These are phyloP conservation scores for Oithona nana DNA, from an alignment of 2,888 invertebrate species.

Conservation along the genomic window DNA sequence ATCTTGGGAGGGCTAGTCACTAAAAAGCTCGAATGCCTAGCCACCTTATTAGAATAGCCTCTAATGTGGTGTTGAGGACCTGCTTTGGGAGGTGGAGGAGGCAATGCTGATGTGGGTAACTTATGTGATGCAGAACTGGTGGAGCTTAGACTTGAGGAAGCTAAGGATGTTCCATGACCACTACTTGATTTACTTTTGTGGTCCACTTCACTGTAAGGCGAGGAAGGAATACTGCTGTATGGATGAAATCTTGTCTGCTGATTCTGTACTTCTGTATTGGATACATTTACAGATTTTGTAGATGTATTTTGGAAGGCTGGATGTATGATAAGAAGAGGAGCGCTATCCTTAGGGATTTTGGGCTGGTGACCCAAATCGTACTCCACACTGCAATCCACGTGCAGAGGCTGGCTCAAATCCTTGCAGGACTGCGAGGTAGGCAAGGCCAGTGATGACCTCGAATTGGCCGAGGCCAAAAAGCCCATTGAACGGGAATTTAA, in stretches of 20 bases:
- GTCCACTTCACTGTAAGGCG: too few species aligned
- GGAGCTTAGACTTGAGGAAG: too few species aligned
- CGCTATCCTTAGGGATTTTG: slow-evolving; percentile 7
- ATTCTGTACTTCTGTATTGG: too few species aligned
- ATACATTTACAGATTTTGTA: too few species aligned
- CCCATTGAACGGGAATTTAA: not conserved
- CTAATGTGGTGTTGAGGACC: too few species aligned
- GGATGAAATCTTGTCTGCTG: too few species aligned
- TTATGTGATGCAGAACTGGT: too few species aligned
- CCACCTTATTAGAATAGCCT: too few species aligned
- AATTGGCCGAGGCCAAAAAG: not conserved
- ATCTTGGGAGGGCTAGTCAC: not conserved
- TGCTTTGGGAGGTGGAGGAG: not conserved
- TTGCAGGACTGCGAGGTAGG: not conserved
- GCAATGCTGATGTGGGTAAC: too few species aligned
- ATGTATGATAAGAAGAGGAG: slow-evolving; percentile 13
- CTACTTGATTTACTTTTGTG: too few species aligned
- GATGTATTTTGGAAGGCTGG: not conserved
- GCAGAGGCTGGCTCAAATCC: slow-evolving; percentile 1
- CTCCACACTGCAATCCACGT: slow-evolving; percentile 14
- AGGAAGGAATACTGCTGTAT: too few species aligned
- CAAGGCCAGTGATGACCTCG: not conserved
- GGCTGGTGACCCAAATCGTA: slow-evolving; percentile 10
- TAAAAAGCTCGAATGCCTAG: not conserved
- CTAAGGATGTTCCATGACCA: too few species aligned